phyloP scores from a whole-genome alignment of 2,797 vertebrate genomes.

The Argentina silus region DNA sequence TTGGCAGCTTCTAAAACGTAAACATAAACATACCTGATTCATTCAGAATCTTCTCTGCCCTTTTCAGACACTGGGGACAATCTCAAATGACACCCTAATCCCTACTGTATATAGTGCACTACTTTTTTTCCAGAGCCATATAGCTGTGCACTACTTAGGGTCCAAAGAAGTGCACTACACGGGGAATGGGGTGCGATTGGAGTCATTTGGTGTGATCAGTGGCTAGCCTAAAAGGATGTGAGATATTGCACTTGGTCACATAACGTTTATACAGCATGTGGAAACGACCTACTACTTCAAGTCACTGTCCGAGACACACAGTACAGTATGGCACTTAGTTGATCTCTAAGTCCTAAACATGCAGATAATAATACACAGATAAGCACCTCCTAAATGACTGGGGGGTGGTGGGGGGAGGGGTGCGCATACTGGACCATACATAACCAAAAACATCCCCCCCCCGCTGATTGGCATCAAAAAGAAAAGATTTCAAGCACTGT shows the following conservation, averaged over 20 bases:
- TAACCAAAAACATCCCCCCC: conserved; percentile 20
- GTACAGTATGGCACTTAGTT: conserved; percentile 75
- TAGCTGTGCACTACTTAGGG: not conserved
- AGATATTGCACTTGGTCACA: conserved; percentile 81
- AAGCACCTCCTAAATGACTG: conserved; percentile 28
- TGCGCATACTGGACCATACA: conserved; percentile 24
- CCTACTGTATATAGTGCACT: not conserved
- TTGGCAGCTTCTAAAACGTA: conserved; percentile 78
- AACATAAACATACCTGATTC: conserved; percentile 63
- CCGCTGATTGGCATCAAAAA: conserved; percentile 47
- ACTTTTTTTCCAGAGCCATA: not conserved
- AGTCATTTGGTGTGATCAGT: conserved; percentile 41
- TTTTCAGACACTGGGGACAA: conserved; percentile 39
- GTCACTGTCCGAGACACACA: conserved; percentile 72
- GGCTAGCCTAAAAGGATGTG: conserved; percentile 51
- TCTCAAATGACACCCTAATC: conserved; percentile 57
- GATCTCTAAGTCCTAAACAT: conserved; percentile 70
- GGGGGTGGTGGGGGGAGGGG: conserved; percentile 23
- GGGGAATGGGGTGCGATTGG: conserved; percentile 46
- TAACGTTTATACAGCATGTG: conserved; percentile 70
- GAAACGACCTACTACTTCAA: conserved; percentile 67
- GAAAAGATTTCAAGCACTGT: conserved; percentile 28
- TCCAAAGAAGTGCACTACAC: not conserved
- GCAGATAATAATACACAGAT: conserved; percentile 64
- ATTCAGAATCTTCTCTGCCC: conserved; percentile 26